Base-by-base conservation (phyloP, 2,888 invertebrate genomes). In the Sphecodes monilicornis region DNA sequence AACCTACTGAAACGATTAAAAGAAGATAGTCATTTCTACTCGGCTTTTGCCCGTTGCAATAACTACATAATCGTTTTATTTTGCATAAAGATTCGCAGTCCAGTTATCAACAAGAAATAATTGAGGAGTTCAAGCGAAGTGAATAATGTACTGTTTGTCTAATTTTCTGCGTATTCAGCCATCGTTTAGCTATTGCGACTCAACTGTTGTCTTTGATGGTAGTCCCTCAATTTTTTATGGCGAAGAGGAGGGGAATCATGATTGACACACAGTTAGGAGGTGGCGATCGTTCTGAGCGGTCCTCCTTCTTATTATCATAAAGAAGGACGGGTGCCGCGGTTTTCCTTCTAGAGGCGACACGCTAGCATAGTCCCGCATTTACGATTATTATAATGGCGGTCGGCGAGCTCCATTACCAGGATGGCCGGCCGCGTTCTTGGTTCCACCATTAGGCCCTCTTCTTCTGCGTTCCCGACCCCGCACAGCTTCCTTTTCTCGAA, bases 351-450 rank as follows among this genome's bases (percentile, higher is more conserved):
- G 36, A 57, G 39, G 50, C 64, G 76, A 78, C 80, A 77, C 74
- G 74, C 64, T 39, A 75, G 66, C 68, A 77, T 73, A 85, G 83
- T 78, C 81, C 80, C 70, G 80, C 88, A 88, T 87, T 88, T 87
- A 83, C 88, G 87, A 86, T 89, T 89, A 89, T 87, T 89, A 84
- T 79, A 87, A 89, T 80, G 77, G 60, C 80, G 69, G 74, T 50
- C 82, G 80, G 74, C 60, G 86, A 73, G 72, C 54, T 78, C 84
- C 76, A 84, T 86, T 88, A 88, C 66, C 43, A 46, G 73, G 82
- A 79, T 80, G 60, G 78, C 60, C 76, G 22, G 54, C 13, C 46
- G 75, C 60, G 81, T 73, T 76, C 76, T 77, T 54, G 64, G 73
- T 85, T 82, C 60, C 71, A 69, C 68, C 78, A 85, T 88, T 76